phyloP scores from a whole-genome alignment of 2,888 invertebrate species.

The Phania funesta region DNA sequence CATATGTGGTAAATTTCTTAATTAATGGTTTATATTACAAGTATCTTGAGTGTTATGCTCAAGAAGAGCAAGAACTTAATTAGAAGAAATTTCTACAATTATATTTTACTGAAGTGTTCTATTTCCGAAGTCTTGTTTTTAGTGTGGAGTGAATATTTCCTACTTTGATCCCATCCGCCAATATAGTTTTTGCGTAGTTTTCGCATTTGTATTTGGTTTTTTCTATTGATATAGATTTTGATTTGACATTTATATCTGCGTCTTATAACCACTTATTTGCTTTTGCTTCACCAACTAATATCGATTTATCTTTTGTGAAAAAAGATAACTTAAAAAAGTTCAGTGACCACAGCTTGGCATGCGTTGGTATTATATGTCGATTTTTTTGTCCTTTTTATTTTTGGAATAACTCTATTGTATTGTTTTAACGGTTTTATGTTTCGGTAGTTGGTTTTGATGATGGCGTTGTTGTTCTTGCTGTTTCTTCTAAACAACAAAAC shows the following conservation, averaged over 20 bases:
- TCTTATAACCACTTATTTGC: neutral
- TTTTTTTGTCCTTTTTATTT: constrained; percentile 19
- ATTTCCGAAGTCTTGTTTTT: too few relatives aligned
- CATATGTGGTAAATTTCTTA: too few relatives aligned
- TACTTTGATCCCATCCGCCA: too few relatives aligned
- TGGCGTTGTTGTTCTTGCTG: constrained; percentile 20
- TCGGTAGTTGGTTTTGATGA: constrained; percentile 35
- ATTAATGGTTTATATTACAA: too few relatives aligned
- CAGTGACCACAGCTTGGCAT: constrained; percentile 66
- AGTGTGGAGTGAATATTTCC: too few relatives aligned
- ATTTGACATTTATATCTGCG: constrained; percentile 19
- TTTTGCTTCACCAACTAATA: constrained; percentile 33
- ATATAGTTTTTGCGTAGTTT: neutral
- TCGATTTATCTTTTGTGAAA: constrained; percentile 58
- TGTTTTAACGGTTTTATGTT: constrained; percentile 55
- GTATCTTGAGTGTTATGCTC: too few relatives aligned
- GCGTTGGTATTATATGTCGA: constrained; percentile 55
- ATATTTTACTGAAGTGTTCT: too few relatives aligned
- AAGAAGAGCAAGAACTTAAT: too few relatives aligned
- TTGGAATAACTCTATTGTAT: constrained; percentile 58
- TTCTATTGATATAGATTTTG: neutral
- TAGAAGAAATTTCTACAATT: too few relatives aligned
- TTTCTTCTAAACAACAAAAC: constrained; percentile 56
- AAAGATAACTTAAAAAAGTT: constrained; percentile 44
- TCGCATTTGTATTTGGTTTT: constrained; percentile 19